Evolutionary conservation across 2,888 invertebrate genomes (phyloP), one percentile per base, ranked within the genome.

Genomic region (Drosophila eohydei): DNA sequence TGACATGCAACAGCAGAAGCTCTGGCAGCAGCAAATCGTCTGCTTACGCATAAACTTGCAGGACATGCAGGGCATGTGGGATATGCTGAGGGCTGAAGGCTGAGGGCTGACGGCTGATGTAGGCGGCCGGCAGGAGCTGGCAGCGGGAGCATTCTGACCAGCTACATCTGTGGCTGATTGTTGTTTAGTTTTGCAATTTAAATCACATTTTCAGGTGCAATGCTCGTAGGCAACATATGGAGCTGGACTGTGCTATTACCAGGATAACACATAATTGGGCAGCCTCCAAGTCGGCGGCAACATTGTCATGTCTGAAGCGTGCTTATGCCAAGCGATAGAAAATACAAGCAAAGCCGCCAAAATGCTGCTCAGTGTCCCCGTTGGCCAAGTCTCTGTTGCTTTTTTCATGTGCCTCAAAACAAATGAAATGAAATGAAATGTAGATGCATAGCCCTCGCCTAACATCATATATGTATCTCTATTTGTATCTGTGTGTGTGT

Each of bases 181-280:
- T 82, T 84, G 88, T 86, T 86, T 88, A 81, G 87, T 83, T 84
- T 84, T 83, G 87, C 87, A 86, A 88, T 86, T 86, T 88, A 86
- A 88, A 86, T 86, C 78, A 81, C 71, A 84, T 58, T 81, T 83
- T 76, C 70, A 81, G 81, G 84, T 80, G 83, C 79, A 83, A 71
- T 56, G 71, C 69, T 41, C 36, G 30, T 28, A 41, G 60, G 36
- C 46, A 64, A 78, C 77, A 70, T 66, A 60, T 66, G 51, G 57
- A 55, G 21, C 5, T 21, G 32, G 50, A 7, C 43, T 21, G n/a
- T 40, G 58, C 57, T 36, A 48, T 54, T 52, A 41, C 26, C 48
- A 43, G 63, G 60, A 77, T 59, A 72, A 65, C 69, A 73, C 62
- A 61, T 68, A 73, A 72, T 70, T 82, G 64, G 58, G 43, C 71